Percentiles rank a stretch among this genome's conserved stretches.
phyloP scores from a whole-genome alignment of 1,140 invertebrate genomes.

The Bathynomus jamesi region DNA sequence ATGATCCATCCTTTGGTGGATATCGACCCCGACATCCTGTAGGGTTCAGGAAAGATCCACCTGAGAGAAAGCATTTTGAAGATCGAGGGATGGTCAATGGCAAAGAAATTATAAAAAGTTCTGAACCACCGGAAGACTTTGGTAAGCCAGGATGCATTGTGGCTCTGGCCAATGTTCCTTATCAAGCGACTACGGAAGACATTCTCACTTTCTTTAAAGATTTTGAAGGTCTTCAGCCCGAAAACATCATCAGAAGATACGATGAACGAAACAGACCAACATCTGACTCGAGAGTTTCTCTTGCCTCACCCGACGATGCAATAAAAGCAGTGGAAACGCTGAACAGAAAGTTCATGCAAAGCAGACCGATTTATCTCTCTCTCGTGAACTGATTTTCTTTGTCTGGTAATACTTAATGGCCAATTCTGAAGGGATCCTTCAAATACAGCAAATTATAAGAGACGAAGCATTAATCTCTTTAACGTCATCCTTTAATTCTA shows the following conservation, averaged over 20 bases:
- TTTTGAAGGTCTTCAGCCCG: constrained; percentile 57
- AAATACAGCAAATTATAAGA: no score
- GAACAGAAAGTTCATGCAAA: constrained; percentile 18
- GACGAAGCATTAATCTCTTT: no score
- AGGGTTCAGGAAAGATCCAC: constrained; percentile 5
- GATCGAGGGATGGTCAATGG: constrained; percentile 1
- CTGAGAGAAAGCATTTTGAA: constrained; percentile 22
- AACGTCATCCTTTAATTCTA: no score
- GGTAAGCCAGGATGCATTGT: constrained; percentile 72
- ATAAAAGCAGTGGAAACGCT: constrained; percentile 59
- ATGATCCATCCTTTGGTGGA: constrained; percentile 23
- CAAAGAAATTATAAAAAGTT: constrained; percentile 34
- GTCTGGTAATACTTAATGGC: no score
- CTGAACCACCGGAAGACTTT: constrained; percentile 51
- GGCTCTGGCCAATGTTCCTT: constrained; percentile 75
- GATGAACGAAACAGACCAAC: constrained; percentile 76
- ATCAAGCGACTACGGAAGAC: constrained; percentile 72
- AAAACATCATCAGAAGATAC: constrained; percentile 71
- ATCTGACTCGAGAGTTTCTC: constrained; percentile 78
- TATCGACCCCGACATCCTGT: constrained; percentile 7
- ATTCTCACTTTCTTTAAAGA: constrained; percentile 76
- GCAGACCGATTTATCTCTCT: constrained; percentile 21
- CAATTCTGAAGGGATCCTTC: no score
- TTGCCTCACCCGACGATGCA: constrained; percentile 64
- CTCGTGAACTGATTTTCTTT: constrained; percentile 18